Conservation (phyloP, 2,113 vertebrate species). For the Ceyx melanurus region DNA sequence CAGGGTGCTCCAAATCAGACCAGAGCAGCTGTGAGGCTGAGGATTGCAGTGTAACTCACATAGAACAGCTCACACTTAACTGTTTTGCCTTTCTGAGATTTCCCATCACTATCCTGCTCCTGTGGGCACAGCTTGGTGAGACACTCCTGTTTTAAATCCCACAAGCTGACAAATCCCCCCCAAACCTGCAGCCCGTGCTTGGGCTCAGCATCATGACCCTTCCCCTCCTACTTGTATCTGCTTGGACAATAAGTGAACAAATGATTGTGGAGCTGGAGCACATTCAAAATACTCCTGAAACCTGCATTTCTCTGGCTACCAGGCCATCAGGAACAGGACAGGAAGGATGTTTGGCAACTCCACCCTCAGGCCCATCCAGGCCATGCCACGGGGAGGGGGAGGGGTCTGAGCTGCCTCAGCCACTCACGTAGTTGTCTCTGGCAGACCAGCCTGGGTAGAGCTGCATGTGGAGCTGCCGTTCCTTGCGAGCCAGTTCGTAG, state of each 20-base stretch:
- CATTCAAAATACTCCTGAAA: neutral
- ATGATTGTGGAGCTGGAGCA: neutral
- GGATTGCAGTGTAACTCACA: neutral
- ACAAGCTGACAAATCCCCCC: neutral
- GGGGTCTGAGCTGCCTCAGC: neutral
- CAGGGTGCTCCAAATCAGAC: accelerated
- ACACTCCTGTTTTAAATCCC: neutral
- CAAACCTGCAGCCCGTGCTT: neutral
- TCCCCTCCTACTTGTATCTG: neutral
- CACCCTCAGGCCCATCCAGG: accelerated
- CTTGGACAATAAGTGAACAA: neutral
- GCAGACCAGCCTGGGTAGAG: slow-evolving; percentile 99
- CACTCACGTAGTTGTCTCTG: slow-evolving; percentile 95
- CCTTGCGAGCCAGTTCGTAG: slow-evolving; percentile 96
- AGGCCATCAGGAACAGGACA: accelerated
- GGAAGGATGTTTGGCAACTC: neutral
- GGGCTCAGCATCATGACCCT: neutral
- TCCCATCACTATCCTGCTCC: neutral
- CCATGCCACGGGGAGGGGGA: neutral
- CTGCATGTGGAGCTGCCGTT: slow-evolving; percentile 99
- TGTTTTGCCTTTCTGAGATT: neutral
- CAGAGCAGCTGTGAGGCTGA: neutral
- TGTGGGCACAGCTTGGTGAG: neutral
- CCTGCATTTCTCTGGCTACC: accelerated
- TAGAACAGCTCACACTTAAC: neutral